phyloP scores from a whole-genome alignment of 2,888 invertebrate species.

The Ichneumon xanthorius region DNA sequence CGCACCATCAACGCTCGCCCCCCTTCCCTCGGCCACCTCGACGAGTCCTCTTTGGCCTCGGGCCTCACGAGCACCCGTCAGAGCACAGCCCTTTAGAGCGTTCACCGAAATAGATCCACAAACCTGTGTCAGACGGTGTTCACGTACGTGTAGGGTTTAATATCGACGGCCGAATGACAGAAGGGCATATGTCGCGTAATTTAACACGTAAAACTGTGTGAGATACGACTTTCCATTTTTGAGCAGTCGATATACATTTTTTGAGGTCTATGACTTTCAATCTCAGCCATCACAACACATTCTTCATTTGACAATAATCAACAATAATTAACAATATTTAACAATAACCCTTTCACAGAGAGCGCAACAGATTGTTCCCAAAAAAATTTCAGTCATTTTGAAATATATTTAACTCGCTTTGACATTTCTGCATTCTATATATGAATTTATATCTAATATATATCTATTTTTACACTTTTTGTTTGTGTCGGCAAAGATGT shows the following conservation, averaged over 20 bases:
- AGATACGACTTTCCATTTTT: neutral
- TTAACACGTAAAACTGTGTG: neutral
- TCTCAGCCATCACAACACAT: neutral
- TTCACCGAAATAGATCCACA: constrained; percentile 41
- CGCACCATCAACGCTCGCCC: neutral
- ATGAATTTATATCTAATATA: too few species aligned
- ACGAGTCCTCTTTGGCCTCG: constrained; percentile 37
- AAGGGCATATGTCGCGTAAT: neutral
- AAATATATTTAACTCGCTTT: too few species aligned
- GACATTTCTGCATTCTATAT: too few species aligned
- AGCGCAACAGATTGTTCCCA: too few species aligned
- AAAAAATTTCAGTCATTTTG: too few species aligned
- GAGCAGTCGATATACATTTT: neutral
- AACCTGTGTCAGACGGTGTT: constrained; percentile 5
- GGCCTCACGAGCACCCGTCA: constrained; percentile 28
- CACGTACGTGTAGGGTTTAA: neutral
- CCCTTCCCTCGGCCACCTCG: constrained; percentile 4
- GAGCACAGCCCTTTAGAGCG: constrained; percentile 34
- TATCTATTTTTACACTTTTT: neutral
- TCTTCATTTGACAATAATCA: too few species aligned
- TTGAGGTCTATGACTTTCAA: neutral
- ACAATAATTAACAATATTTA: too few species aligned
- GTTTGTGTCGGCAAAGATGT: neutral
- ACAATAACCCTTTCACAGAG: too few species aligned
- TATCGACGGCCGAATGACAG: neutral